Percentiles rank a stretch among this genome's conserved stretches.
Conservation (phyloP, 2,888 invertebrate genomes). For the Agonopterix alstromeriana region DNA sequence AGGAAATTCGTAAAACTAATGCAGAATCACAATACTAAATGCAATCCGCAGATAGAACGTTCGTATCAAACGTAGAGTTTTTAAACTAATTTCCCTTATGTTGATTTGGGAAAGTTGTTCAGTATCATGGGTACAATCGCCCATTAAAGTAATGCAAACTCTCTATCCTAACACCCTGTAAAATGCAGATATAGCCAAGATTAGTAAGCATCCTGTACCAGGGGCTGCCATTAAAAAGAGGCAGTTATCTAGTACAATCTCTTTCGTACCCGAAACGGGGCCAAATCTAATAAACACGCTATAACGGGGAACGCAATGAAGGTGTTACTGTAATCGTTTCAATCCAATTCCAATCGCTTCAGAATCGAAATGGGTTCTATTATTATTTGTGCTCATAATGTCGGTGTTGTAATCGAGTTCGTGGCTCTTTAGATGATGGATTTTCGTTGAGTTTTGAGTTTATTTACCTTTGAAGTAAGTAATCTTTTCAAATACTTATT, state of each 20-base stretch:
- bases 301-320: constrained; percentile 44
- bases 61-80: too few relatives aligned
- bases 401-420: neutral
- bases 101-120: too few relatives aligned
- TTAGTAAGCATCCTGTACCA: constrained; percentile 7
- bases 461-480: too few relatives aligned
- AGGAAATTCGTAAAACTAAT: too few relatives aligned
- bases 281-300: constrained; percentile 53
- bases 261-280: constrained; percentile 33
- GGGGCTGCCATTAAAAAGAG: constrained; percentile 28
- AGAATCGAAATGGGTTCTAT: constrained; percentile 32
- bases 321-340: constrained; percentile 53
- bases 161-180: neutral
- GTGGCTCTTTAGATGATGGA: too few relatives aligned
- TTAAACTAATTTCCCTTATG: too few relatives aligned
- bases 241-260: constrained; percentile 28
- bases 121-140: too few relatives aligned
- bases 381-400: constrained; percentile 7
- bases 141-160: neutral
- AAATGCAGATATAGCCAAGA: neutral
- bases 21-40: too few relatives aligned
- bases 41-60: too few relatives aligned
- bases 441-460: too few relatives aligned
- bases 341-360: constrained; percentile 43
- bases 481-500: too few relatives aligned